phyloP scores from a whole-genome alignment of 2,888 invertebrate species.

The Diarsia mendica region DNA sequence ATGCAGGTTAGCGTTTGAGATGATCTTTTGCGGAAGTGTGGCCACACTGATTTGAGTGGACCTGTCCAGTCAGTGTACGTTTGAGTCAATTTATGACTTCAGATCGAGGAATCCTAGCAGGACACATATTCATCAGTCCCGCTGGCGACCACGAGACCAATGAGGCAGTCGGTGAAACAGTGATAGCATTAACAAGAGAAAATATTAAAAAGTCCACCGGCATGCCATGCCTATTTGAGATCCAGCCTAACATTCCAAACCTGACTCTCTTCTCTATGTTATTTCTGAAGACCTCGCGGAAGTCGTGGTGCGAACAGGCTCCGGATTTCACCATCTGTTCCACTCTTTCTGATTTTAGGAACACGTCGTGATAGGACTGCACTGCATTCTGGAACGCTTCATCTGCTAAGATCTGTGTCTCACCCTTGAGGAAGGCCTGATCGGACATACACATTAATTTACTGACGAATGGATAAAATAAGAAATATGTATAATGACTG shows the following conservation, averaged over 20 bases:
- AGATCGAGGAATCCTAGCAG: neutral
- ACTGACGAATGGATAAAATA: neutral
- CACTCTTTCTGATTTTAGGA: constrained; percentile 98
- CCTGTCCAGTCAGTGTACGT: neutral
- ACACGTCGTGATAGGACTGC: constrained; percentile 98
- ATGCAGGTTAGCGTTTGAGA: neutral
- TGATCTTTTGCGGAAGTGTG: neutral
- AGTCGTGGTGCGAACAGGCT: constrained; percentile 99
- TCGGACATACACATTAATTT: constrained; percentile 2
- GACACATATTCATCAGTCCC: neutral
- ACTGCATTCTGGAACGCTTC: constrained; percentile 99
- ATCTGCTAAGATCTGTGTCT: constrained; percentile 99
- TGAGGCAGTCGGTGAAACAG: neutral
- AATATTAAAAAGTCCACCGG: constrained; percentile 25
- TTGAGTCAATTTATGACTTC: neutral
- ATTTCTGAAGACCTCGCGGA: constrained; percentile 98
- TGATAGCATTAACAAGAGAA: constrained; percentile 9
- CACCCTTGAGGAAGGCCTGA: constrained; percentile 98
- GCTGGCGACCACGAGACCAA: neutral
- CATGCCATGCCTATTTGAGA: constrained; percentile 56
- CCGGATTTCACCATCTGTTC: constrained; percentile 99
- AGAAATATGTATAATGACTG: no score
- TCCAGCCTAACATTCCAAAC: constrained; percentile 83
- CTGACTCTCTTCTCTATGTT: constrained; percentile 99
- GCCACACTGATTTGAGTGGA: neutral